Base-by-base conservation (phyloP, 2,888 invertebrate genomes). In the Aphidius colemani region DNA sequence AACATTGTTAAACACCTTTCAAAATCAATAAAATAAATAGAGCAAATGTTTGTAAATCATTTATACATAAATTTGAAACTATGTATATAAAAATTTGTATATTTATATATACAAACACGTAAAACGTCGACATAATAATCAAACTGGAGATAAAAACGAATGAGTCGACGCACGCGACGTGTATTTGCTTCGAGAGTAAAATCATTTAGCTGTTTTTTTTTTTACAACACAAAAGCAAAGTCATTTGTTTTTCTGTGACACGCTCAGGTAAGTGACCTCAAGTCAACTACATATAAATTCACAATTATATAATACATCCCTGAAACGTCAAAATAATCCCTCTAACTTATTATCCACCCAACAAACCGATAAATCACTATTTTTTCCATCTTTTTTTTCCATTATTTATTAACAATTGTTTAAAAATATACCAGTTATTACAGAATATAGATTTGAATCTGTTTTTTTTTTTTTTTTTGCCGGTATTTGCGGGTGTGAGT, bases 11-110 rank as follows among this genome's bases (percentile, higher is more conserved):
- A 30, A 30, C 30, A 30, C 30, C 30, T 30, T 30, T 30, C 30
- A 30, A 30, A 72, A 72, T 74, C 72, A 71, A 74, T 74, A 71
- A 69, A 71, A 73, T 67, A 74, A 72, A 72, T 67, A 70, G 66
- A 64, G 62, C 63, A 53, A 56, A 39, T 61, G 59, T 59, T 63
- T 60, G 48, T 64, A 57, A 63, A 48, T 53, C 68, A 64, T 69
- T 71, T 70, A 69, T 53, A 67, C 50, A 53, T 53, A 40, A 9
- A 53, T 39, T 4, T 30, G 30, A 30, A 0, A 30, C 30, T 5
- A 30, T 30, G 30, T 30, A 30, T 30, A 5, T 30, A 30, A 30
- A 30, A 30, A 30, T 3, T 2, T 18, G 2, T 18, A 18, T 18
- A 2, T 18, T 18, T 18, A 1, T 18, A 18, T 3, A 30, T 30